Evolutionary conservation across 2,113 vertebrate species (phyloP), one percentile per base, ranked within the genome.

Genomic region (Lipophrys pholis): DNA sequence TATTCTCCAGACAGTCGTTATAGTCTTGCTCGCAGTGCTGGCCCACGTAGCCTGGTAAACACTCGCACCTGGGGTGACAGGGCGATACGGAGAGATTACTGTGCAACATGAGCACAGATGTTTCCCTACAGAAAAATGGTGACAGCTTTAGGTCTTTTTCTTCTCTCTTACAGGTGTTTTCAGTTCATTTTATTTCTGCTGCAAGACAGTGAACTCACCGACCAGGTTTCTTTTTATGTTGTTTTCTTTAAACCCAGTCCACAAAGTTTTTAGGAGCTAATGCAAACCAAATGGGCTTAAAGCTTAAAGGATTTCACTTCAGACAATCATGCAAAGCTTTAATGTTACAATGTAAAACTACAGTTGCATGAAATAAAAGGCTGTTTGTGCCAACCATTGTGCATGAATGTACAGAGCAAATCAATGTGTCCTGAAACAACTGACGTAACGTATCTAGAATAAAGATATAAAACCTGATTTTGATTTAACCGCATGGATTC

Each of bases 21-120:
- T 93, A 93, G 75, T 98, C 94, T 73, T 93, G 93, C 80, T 98
- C 97, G 0, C 98, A 99, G 76, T 94, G 93, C 66, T 95, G 96
- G 17, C 97, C 98, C 1, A 96, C 95, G 60, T 96, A 99, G 10
- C 98, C 98, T 0, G 97, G 97, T 57, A 94, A 73, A 84, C 98
- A 99, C 57, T 99, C 97, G 1, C 98, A 99, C 53, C 97, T 99
- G 83, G 15, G 93, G 91, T n/a, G 63, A 70, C 50, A 73, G 10
- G 52, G 60, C 58, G 76, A 84, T 52, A 70, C 12, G 39, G 35
- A 72, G 6, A 52, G 51, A 75, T 62, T 49, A 69, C 16, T 61
- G 38, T 14, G 14, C 36, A 51, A 52, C n/a, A 11, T 68, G 53
- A 71, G 43, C 42, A 16, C 41, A 56, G 45, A 36, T 41, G 21